Evolutionary conservation across 2,888 invertebrate genomes (phyloP).

Genomic region (Melieria picta): DNA sequence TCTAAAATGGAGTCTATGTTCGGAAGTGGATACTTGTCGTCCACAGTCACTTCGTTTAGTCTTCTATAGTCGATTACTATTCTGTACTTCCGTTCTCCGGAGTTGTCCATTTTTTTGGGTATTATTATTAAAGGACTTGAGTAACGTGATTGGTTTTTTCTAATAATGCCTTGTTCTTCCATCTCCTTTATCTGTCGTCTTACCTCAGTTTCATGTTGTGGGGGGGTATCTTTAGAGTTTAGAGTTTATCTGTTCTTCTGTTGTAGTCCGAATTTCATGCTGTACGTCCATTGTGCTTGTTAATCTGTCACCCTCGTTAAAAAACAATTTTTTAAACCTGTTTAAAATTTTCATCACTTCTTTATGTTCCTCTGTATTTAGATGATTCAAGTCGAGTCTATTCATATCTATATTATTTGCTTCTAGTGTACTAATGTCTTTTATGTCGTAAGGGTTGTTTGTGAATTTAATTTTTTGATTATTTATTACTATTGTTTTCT

Average conservation of each 20-base stretch:
- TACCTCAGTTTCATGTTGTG: slow-evolving; percentile 24
- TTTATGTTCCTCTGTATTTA: slow-evolving; percentile 21
- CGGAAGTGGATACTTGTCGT: background rate
- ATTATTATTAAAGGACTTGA: slow-evolving; percentile 21
- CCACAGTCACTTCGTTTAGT: background rate
- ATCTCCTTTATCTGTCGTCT: slow-evolving; percentile 14
- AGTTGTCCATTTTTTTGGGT: background rate
- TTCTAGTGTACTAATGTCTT: slow-evolving; percentile 15
- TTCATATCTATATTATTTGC: background rate
- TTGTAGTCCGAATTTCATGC: background rate
- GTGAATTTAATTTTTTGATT: background rate
- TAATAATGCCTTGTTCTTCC: slow-evolving; percentile 6
- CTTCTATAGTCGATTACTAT: background rate
- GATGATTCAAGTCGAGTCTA: background rate
- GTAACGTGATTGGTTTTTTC: background rate
- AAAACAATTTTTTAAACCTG: slow-evolving; percentile 10
- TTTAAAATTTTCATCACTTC: slow-evolving; percentile 9
- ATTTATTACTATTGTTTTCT: too few relatives aligned
- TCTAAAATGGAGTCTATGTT: background rate
- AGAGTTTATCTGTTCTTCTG: slow-evolving; percentile 24
- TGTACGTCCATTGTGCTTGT: background rate
- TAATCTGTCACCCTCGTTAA: slow-evolving; percentile 16
- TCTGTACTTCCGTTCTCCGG: background rate
- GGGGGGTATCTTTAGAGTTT: slow-evolving; percentile 34
- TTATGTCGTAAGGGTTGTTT: background rate